Base-by-base conservation (phyloP, 2,888 invertebrate species). In the Melikaiella ostensackeni region DNA sequence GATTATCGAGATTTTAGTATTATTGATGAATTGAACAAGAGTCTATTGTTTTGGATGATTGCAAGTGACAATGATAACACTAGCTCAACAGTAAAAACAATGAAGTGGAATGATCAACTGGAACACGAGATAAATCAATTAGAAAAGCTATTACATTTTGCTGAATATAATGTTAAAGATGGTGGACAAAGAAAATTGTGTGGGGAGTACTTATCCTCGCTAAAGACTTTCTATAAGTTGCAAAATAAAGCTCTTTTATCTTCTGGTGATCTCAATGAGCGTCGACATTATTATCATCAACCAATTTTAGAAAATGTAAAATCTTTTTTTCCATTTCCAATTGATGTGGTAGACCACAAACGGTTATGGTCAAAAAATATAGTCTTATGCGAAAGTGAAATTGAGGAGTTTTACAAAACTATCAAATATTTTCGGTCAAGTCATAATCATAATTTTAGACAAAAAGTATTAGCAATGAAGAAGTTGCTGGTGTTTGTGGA, bases 191-290 rank as follows among this genome's bases (percentile, higher is more conserved):
- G 76, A 82, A 80, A 77, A 80, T 35, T 86, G 19, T 87, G 80
- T 55, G 62, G 80, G 13, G 70, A 86, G 46, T 83, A 88, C 63
- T 83, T 83, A 80, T 75, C 80, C 7, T 79, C 86, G 5, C 70
- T 90, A 11, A 80, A 70, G 76, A 80, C 35, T 21, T 89, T 89
- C 33, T 81, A 88, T 19, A 66, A 78, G 21, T 82, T 88, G 6
- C 91, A 91, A 50, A 88, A 86, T 70, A 86, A 84, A 33, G 89
- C 90, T n/a, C 75, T 89, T 0, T 5, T 16, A 42, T 77, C 88
- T 24, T 87, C 84, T 50, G 78, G 89, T 74, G 90, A 88, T 80
- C 90, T 90, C 35, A 88, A 90, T 80, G 16, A 42, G 16, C 16
- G 1, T 42, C 77, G 88, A 75, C 85, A 87, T 50, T 87, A 81